Base-by-base conservation (phyloP, 2,797 vertebrate species). In the Semaprochilodus insignis region DNA sequence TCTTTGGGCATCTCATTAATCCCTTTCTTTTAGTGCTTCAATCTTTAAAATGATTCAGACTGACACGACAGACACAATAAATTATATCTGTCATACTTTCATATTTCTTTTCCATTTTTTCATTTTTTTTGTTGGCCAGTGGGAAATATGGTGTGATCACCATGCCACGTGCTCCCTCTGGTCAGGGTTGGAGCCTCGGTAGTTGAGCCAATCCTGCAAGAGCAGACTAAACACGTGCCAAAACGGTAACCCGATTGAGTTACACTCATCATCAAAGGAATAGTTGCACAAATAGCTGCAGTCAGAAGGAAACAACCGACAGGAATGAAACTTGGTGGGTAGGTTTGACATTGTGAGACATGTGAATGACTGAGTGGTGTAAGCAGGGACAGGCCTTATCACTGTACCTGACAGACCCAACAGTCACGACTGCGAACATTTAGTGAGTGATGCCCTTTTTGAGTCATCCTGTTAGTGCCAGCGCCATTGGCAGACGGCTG, bases 21-120 rank as follows among this genome's bases (percentile, higher is more conserved):
- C 52, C 16, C 16, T 84, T 60, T 85, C 67, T 77, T n/a, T 11
- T 10, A 15, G 48, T 70, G 75, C 57, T 16, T 74, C 79, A 79
- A 81, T 83, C 60, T 84, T 80, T 81, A 77, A 76, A 79, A 78
- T 79, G 78, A 82, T 81, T 34, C 51, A 54, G 73, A 60, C 63
- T 86, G 73, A 60, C 75, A 81, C 67, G 72, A 86, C 81, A 73
- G 71, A 77, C 81, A 72, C 59, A 34, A 83, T 85, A 27, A 87
- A 87, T 85, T 44, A 85, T 19, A 83, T 19, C 63, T 72, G 67
- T 81, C 73, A 75, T 78, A 65, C 52, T n/a, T 67, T 21, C 31
- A 31, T 34, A 31, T 65, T 73, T 65, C n/a, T n/a, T n/a, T n/a
- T n/a, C n/a, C n/a, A 27, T 27, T 15, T 66, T 66, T 36, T 19